Evolutionary conservation across 2,113 vertebrate species (phyloP).

Genomic region (Lepus europaeus): DNA sequence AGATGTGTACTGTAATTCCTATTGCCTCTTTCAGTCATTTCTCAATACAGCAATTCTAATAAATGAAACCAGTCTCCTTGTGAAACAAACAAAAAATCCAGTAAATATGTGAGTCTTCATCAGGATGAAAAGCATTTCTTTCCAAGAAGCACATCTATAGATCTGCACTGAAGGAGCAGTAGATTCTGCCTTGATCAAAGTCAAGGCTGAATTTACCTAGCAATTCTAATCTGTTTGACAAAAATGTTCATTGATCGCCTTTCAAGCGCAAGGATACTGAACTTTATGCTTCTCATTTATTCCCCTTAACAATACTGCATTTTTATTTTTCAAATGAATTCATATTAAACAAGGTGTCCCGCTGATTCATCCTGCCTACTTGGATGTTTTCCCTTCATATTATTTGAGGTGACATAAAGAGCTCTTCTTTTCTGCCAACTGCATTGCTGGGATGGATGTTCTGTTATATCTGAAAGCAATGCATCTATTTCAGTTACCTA

Average conservation of each 20-base stretch:
- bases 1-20: constrained; percentile 46
- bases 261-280: constrained; percentile 9
- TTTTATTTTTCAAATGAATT: constrained; percentile 69
- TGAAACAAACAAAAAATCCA: neutral
- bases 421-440: constrained; percentile 76
- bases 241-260: constrained; percentile 60
- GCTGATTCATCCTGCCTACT: constrained; percentile 77
- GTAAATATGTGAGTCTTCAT: neutral
- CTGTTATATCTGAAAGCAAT: constrained; percentile 76
- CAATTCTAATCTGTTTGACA: constrained; percentile 67
- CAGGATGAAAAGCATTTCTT: neutral
- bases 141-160: constrained; percentile 5
- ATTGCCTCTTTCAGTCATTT: constrained; percentile 7
- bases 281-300: constrained; percentile 66
- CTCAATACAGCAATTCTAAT: neutral
- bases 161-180: neutral
- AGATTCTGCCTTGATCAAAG: constrained; percentile 72
- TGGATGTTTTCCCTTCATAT: constrained; percentile 65
- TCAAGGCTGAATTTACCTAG: constrained; percentile 44
- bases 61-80: neutral
- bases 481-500: constrained; percentile 66
- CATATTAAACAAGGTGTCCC: constrained; percentile 66
- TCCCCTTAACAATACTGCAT: neutral
- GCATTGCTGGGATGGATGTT: constrained; percentile 76
- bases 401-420: constrained; percentile 79